Conservation (phyloP, 2,888 invertebrate species). For the Cephus pygmeus region DNA sequence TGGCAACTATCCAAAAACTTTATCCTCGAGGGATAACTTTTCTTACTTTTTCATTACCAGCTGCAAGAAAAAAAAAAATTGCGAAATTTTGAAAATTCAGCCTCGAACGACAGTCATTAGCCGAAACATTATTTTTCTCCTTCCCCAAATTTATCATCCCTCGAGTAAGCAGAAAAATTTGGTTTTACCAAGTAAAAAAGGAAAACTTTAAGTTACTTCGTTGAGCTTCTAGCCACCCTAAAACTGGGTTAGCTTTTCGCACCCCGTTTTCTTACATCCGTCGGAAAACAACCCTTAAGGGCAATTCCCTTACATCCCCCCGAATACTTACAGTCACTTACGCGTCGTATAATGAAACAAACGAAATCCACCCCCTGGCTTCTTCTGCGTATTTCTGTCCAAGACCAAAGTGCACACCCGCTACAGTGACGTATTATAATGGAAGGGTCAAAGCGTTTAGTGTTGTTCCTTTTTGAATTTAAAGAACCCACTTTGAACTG, state of each 20-base stretch:
- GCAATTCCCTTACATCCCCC: neutral
- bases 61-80: neutral
- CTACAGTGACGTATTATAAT: neutral
- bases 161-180: neutral
- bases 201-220: neutral
- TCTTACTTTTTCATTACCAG: neutral
- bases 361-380: neutral
- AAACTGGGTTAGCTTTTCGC: neutral
- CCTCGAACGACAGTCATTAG: neutral
- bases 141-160: neutral
- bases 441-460: neutral
- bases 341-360: neutral
- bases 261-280: neutral
- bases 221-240: neutral
- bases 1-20: neutral
- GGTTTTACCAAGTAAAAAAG: neutral
- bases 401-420: neutral
- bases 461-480: neutral
- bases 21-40: neutral
- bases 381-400: neutral
- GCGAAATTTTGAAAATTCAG: neutral
- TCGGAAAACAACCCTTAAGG: slow-evolving; percentile 1
- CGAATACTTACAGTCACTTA: neutral
- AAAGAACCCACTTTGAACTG: neutral
- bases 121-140: neutral